phyloP scores from a whole-genome alignment of 64 coral and sea anemone genomes.

The Stichodactyla mertensii region DNA sequence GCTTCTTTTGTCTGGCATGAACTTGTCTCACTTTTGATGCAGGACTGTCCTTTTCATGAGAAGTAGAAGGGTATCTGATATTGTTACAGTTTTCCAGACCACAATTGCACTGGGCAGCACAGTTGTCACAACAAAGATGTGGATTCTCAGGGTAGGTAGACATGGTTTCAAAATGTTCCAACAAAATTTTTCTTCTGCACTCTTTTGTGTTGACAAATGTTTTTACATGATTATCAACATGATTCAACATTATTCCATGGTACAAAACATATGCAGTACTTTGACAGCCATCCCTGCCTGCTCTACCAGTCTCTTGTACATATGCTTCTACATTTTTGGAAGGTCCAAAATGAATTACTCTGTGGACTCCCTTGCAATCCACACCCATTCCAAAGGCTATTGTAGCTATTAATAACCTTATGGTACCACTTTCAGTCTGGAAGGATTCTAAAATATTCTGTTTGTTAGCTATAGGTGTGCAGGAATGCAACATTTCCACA shows the following conservation, averaged over 20 bases:
- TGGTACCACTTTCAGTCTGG: constrained; percentile 25
- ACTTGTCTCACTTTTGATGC: not conserved
- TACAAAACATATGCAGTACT: constrained; percentile 44
- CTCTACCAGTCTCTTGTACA: constrained; percentile 56
- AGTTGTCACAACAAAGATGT: constrained; percentile 66
- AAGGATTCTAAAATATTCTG: constrained; percentile 41
- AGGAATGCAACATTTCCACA: constrained; percentile 34
- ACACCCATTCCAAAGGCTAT: constrained; percentile 52
- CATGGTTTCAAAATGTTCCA: constrained; percentile 36
- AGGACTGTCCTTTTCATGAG: no score
- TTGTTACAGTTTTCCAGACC: constrained; percentile 29
- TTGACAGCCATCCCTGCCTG: constrained; percentile 41
- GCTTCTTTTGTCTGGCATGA: not conserved
- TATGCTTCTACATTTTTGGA: constrained; percentile 56
- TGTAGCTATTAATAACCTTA: constrained; percentile 49
- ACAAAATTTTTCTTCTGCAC: constrained; percentile 26
- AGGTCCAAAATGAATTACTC: constrained; percentile 44
- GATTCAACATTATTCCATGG: constrained; percentile 43
- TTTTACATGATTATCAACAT: constrained; percentile 38
- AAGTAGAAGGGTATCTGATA: no score
- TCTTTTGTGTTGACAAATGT: constrained; percentile 19
- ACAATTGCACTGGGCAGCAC: constrained; percentile 50
- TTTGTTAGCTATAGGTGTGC: constrained; percentile 45
- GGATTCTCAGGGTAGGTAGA: not conserved
- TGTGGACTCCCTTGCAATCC: constrained; percentile 29